phyloP scores from a whole-genome alignment of 2,888 invertebrate species.

The Hypsopygia costalis region DNA sequence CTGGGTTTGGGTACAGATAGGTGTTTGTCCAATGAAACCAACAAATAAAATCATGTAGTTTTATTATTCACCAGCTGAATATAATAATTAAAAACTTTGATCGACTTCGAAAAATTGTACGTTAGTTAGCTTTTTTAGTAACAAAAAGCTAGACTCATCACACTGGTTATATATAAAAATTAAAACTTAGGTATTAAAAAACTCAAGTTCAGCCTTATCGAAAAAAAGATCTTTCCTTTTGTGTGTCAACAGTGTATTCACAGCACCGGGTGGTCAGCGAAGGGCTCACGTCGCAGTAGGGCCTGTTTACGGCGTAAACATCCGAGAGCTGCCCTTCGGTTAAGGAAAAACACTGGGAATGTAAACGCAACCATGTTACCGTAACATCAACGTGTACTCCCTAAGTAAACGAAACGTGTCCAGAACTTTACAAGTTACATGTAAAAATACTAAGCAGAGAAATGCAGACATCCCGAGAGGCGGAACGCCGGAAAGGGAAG shows the following conservation, averaged over 20 bases:
- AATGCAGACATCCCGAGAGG: constrained; percentile 37
- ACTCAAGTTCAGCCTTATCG: constrained; percentile 78
- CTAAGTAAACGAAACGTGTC: constrained; percentile 40
- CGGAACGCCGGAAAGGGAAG: constrained; percentile 26
- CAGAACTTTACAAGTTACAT: constrained; percentile 48
- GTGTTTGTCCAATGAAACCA: constrained; percentile 46
- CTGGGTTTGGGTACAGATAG: too few relatives aligned
- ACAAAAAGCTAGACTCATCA: constrained; percentile 58
- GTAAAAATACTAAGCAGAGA: constrained; percentile 62
- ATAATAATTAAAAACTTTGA: constrained; percentile 72
- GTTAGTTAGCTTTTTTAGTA: constrained; percentile 56
- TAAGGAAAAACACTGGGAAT: constrained; percentile 73
- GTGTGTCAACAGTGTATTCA: constrained; percentile 59
- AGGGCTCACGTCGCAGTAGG: constrained; percentile 62
- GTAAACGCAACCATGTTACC: constrained; percentile 51
- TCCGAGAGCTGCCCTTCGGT: constrained; percentile 68
- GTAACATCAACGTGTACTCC: constrained; percentile 48
- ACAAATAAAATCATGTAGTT: constrained; percentile 61
- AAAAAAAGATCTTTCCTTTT: constrained; percentile 71
- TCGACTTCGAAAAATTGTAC: constrained; percentile 75
- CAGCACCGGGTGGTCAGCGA: constrained; percentile 58
- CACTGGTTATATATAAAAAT: constrained; percentile 71
- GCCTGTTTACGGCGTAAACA: constrained; percentile 67
- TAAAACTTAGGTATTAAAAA: constrained; percentile 73
- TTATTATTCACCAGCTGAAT: constrained; percentile 73